These are phyloP conservation scores for Gallinago undulata DNA, from an alignment of 2,113 vertebrate species.

Conservation along the genomic window DNA sequence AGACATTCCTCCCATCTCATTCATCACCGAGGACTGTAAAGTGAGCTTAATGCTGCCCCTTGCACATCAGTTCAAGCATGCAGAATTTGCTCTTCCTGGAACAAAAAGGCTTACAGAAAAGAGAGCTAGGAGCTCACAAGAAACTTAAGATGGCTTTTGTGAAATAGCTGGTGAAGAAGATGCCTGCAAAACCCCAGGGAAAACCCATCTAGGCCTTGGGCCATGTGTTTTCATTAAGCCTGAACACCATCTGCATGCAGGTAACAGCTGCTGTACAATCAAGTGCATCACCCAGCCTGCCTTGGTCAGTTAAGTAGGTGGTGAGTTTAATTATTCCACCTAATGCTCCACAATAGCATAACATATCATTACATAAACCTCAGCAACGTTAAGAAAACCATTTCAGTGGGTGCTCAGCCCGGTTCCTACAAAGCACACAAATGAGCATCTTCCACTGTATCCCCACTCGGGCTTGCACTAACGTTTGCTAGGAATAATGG, in stretches of 20 bases:
- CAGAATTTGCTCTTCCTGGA: neutral
- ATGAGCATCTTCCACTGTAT: neutral
- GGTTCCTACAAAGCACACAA: neutral
- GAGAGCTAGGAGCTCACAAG: neutral
- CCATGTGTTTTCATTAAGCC: constrained; percentile 29
- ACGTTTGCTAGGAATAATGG: neutral
- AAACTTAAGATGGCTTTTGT: neutral
- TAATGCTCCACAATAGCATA: neutral
- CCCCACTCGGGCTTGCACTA: neutral
- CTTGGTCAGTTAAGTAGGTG: constrained; percentile 27
- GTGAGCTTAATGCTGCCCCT: neutral
- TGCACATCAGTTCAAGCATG: neutral
- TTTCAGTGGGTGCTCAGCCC: neutral
- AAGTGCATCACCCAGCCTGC: neutral
- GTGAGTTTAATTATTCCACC: constrained; percentile 26
- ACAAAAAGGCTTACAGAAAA: neutral
- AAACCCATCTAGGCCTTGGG: neutral
- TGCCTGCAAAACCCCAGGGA: neutral
- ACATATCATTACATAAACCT: neutral
- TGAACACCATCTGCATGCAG: neutral
- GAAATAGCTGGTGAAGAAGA: constrained; percentile 2
- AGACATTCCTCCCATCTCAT: constrained; percentile 35
- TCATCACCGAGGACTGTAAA: neutral
- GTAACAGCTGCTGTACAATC: neutral
- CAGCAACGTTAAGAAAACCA: neutral